A percentile compares a stretch with the other conserved stretches of the same genome.
phyloP scores from a whole-genome alignment of 2,113 vertebrate genomes.

The Zosterops japonicus region DNA sequence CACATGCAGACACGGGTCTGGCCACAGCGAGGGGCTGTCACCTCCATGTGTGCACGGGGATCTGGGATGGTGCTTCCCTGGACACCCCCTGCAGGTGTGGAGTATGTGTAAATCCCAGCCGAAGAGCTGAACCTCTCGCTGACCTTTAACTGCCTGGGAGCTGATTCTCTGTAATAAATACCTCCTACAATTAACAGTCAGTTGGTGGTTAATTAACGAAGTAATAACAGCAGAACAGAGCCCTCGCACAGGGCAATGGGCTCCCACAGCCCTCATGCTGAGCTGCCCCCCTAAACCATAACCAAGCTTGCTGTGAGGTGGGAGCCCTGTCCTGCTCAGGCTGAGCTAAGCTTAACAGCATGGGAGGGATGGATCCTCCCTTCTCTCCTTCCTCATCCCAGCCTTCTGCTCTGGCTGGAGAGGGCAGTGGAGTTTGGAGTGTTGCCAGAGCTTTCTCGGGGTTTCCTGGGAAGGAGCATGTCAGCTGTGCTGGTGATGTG shows the following conservation, averaged over 20 bases:
- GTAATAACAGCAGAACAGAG: conserved; percentile 42
- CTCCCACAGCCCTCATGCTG: conserved; percentile 31
- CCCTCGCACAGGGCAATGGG: conserved; percentile 47
- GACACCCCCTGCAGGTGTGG: fast-evolving
- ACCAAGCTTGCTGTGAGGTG: neutral
- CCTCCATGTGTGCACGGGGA: fast-evolving
- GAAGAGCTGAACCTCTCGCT: neutral
- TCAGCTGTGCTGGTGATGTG: neutral
- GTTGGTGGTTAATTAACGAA: conserved; percentile 66
- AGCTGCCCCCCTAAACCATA: conserved; percentile 56
- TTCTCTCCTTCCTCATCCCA: neutral
- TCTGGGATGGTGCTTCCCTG: neutral
- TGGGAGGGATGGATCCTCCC: fast-evolving
- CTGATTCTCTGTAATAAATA: neutral
- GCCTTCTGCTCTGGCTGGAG: neutral
- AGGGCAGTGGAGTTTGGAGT: neutral
- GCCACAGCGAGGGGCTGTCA: neutral
- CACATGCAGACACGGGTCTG: fast-evolving
- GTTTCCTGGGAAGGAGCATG: neutral
- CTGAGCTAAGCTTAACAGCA: neutral
- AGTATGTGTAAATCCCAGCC: neutral
- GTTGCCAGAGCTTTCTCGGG: neutral
- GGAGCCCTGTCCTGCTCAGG: neutral
- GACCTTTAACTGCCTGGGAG: conserved; percentile 18
- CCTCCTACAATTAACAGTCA: conserved; percentile 29